Conservation (phyloP, 1,140 invertebrate genomes). For the Cydia strobilella region DNA sequence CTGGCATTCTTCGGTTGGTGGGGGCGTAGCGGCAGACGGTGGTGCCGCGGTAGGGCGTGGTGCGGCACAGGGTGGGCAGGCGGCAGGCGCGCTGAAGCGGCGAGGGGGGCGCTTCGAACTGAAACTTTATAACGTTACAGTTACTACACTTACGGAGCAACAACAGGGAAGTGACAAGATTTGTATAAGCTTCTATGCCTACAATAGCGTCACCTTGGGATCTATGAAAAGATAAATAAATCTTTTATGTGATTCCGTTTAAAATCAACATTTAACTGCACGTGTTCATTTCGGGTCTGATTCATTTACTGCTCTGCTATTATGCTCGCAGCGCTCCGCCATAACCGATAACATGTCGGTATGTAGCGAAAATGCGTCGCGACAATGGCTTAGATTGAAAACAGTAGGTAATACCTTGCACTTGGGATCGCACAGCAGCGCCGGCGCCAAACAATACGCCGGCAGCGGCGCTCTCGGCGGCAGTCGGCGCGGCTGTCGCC, state of each 20-base stretch:
- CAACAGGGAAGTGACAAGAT: too few relatives aligned
- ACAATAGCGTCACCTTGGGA: too few relatives aligned
- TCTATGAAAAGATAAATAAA: too few relatives aligned
- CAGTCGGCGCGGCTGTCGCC: conserved; percentile 62
- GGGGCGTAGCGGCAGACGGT: conserved; percentile 68
- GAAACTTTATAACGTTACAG: conserved; percentile 54
- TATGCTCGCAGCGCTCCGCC: too few relatives aligned
- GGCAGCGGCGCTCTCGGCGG: conserved; percentile 55
- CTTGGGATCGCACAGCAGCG: conserved; percentile 66
- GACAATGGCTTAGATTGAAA: background rate
- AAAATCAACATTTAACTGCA: too few relatives aligned
- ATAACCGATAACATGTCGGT: too few relatives aligned
- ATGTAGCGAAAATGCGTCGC: too few relatives aligned
- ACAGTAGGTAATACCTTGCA: conserved; percentile 58
- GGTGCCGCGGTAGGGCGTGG: conserved; percentile 62
- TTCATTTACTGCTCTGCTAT: too few relatives aligned
- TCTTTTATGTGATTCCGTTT: too few relatives aligned
- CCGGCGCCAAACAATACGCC: conserved; percentile 61
- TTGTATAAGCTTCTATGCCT: too few relatives aligned
- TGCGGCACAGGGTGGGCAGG: conserved; percentile 59
- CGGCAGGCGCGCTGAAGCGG: conserved; percentile 63
- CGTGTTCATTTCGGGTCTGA: too few relatives aligned
- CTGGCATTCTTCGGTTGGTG: conserved; percentile 58
- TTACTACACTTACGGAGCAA: background rate
- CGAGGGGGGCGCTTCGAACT: conserved; percentile 63